Conservation (phyloP, 2,888 invertebrate species). For the Leptinotarsa peninsularis region DNA sequence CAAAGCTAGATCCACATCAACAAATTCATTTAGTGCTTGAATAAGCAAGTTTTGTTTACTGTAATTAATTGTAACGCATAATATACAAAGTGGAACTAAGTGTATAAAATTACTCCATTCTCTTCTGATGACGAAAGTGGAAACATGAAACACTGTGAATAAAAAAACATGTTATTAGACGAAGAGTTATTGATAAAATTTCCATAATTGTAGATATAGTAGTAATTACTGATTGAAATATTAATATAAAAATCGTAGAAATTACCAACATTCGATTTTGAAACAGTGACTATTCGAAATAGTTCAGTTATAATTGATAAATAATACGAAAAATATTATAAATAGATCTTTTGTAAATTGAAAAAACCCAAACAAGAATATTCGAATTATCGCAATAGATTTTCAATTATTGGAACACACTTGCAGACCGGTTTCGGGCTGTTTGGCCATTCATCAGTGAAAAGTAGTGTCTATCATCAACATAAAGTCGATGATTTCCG, state of each 20-base stretch:
- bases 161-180: not conserved
- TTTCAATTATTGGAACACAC: no score
- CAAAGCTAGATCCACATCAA: not conserved
- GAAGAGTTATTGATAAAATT: not conserved
- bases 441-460: no score
- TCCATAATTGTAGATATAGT: not conserved
- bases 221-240: not conserved
- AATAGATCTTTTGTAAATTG: no score
- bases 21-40: not conserved
- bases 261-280: not conserved
- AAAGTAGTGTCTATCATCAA: no score
- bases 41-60: not conserved
- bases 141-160: not conserved
- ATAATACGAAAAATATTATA: no score
- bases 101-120: not conserved
- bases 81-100: not conserved
- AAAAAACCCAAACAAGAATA: no score
- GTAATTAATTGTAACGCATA: not conserved
- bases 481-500: no score
- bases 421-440: no score
- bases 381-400: no score
- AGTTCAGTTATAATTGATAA: no score
- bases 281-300: no score
- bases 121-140: not conserved
- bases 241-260: not conserved